These are phyloP conservation scores for Charanyca ferruginea DNA, from an alignment of 2,888 invertebrate species.

Conservation along the genomic window DNA sequence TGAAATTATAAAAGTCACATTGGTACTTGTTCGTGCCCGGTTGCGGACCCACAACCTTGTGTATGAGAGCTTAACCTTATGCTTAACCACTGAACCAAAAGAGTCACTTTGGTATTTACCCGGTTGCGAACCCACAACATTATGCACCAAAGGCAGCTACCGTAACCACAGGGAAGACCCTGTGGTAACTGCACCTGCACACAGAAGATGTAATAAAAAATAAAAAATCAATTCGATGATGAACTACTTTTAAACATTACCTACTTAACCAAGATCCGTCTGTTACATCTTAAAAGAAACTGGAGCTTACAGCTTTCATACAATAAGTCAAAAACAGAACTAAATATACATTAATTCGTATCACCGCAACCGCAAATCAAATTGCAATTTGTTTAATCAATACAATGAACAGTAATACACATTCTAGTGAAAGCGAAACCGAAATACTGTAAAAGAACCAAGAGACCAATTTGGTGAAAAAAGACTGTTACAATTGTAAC, in stretches of 20 bases:
- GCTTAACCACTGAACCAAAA: too few species aligned
- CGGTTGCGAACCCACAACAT: too few species aligned
- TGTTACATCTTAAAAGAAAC: constrained; percentile 31
- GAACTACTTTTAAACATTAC: constrained; percentile 11
- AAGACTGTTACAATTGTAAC: constrained; percentile 62
- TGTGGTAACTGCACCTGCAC: too few species aligned
- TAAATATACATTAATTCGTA: constrained; percentile 60
- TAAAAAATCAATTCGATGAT: not conserved
- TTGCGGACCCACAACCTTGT: too few species aligned
- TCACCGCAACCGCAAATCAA: constrained; percentile 65
- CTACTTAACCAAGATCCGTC: constrained; percentile 25
- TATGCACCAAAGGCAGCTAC: too few species aligned
- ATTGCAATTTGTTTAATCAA: constrained; percentile 71
- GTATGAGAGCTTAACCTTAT: too few species aligned
- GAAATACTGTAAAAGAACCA: constrained; percentile 68
- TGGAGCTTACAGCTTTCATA: constrained; percentile 52
- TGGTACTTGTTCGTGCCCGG: too few species aligned
- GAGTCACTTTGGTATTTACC: too few species aligned
- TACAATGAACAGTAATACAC: constrained; percentile 73
- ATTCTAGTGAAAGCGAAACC: constrained; percentile 85
- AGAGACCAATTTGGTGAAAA: constrained; percentile 68
- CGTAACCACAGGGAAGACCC: too few species aligned
- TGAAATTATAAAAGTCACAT: too few species aligned
- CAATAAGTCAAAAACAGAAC: constrained; percentile 46
- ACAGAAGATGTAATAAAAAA: not conserved